Evolutionary conservation across 2,888 invertebrate species (phyloP).

Genomic region (Subacronicta megacephala): DNA sequence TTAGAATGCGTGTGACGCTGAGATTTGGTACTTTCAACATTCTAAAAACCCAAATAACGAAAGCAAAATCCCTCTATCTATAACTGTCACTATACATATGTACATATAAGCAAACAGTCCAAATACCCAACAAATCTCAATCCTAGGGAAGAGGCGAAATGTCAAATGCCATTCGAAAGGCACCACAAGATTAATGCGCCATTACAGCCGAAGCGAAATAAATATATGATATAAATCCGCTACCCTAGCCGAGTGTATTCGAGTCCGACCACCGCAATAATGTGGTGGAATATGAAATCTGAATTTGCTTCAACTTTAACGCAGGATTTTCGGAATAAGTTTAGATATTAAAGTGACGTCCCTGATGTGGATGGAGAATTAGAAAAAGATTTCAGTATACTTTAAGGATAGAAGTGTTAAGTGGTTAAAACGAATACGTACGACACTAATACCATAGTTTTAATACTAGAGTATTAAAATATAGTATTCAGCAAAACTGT

Average conservation of each 20-base stretch:
- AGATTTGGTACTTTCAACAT: slow-evolving; percentile 3
- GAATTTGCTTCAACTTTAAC: slow-evolving; percentile 48
- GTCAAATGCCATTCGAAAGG: slow-evolving; percentile 67
- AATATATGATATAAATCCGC: slow-evolving; percentile 69
- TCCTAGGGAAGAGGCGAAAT: slow-evolving; percentile 60
- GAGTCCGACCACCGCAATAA: slow-evolving; percentile 54
- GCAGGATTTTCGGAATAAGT: slow-evolving; percentile 40
- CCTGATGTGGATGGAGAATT: slow-evolving; percentile 4
- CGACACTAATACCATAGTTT: background rate
- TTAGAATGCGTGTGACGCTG: background rate
- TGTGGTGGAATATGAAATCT: slow-evolving; percentile 55
- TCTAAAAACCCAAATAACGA: slow-evolving; percentile 7
- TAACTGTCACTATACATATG: slow-evolving; percentile 45
- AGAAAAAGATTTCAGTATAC: background rate
- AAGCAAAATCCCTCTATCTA: slow-evolving; percentile 6
- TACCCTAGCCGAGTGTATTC: slow-evolving; percentile 54
- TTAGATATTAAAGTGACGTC: slow-evolving; percentile 42
- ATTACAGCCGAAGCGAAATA: slow-evolving; percentile 67
- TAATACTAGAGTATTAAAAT: too few species aligned
- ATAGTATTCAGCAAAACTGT: too few species aligned
- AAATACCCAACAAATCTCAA: slow-evolving; percentile 58
- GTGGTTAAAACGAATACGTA: background rate
- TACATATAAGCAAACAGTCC: slow-evolving; percentile 38
- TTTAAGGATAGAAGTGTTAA: background rate
- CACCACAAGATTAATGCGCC: slow-evolving; percentile 73